Evolutionary conservation across 2,888 invertebrate species (phyloP).

Genomic region (Diarsia mendica): DNA sequence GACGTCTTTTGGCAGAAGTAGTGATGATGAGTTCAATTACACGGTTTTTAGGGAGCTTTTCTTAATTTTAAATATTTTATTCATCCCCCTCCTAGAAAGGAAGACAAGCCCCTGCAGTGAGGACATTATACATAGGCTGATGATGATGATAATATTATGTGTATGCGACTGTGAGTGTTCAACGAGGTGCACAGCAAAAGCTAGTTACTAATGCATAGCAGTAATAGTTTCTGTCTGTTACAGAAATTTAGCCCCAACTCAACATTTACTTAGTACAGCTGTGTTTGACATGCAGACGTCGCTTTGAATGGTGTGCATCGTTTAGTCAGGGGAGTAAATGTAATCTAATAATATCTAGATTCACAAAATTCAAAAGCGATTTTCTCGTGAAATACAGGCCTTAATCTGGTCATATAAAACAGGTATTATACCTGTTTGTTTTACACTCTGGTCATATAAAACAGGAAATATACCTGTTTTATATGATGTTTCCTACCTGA

Average conservation of each 20-base stretch:
- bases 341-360: not conserved
- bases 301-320: not conserved
- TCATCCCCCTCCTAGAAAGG: too few relatives aligned
- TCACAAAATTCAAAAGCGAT: not conserved
- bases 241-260: slow-evolving; percentile 7
- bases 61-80: not conserved
- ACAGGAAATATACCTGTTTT: too few relatives aligned
- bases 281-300: not conserved
- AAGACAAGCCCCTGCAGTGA: too few relatives aligned
- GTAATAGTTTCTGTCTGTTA: slow-evolving; percentile 1
- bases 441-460: too few relatives aligned
- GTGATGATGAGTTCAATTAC: too few relatives aligned
- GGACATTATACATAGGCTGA: too few relatives aligned
- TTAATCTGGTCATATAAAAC: too few relatives aligned
- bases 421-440: too few relatives aligned
- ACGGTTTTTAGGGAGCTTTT: not conserved
- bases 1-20: too few relatives aligned
- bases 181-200: not conserved
- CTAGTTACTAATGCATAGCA: not conserved
- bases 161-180: not conserved
- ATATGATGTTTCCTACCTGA: too few relatives aligned
- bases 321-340: not conserved
- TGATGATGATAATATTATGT: not conserved
- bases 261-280: slow-evolving; percentile 4
- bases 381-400: not conserved